Base-by-base conservation (phyloP, 2,113 vertebrate genomes). In the Lampris incognitus region DNA sequence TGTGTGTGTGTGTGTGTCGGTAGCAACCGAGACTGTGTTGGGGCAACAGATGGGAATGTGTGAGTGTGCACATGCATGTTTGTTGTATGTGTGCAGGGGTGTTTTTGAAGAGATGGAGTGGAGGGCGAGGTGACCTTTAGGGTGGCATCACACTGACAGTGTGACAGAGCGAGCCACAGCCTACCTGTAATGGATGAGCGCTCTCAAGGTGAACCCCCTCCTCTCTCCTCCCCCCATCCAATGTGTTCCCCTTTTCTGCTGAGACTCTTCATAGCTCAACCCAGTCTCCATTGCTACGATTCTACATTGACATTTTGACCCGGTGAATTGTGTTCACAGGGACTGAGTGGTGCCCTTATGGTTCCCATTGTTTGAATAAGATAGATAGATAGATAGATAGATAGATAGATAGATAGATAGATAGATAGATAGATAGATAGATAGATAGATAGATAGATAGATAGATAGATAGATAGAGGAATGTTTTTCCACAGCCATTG, bases 121-220 rank as follows among this genome's bases (percentile, higher is more conserved):
- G 69, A 74, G 72, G 46, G 83, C 84, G 76, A 69, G 89, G 92
- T 94, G 93, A 94, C 93, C 94, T 94, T 94, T 95, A 67, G 74
- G 87, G 80, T 91, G 90, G 85, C 91, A 85, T 92, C 88, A 87
- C 58, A 85, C 88, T 93, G 93, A 93, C 93, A 94, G 93, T 91
- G 92, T 93, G 93, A 94, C 94, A 93, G 93, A 92, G 92, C 87
- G 84, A 90, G 90, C 89, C 90, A 92, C 85, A 90, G 87, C 84
- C 86, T 88, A 79, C 68, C 87, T 88, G 92, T 94, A 94, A 95
- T 93, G 91, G 93, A 95, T 95, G 94, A 92, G 89, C 92, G 87
- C 89, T 88, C 89, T 94, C 93, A 95, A 94, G 94, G 93, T 93
- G 91, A 94, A 91, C 86, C 88, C 88, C 85, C 67, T 82, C 66